Evolutionary conservation across 1,140 invertebrate genomes (phyloP).

Genomic region (Drosophila pseudoananassae): DNA sequence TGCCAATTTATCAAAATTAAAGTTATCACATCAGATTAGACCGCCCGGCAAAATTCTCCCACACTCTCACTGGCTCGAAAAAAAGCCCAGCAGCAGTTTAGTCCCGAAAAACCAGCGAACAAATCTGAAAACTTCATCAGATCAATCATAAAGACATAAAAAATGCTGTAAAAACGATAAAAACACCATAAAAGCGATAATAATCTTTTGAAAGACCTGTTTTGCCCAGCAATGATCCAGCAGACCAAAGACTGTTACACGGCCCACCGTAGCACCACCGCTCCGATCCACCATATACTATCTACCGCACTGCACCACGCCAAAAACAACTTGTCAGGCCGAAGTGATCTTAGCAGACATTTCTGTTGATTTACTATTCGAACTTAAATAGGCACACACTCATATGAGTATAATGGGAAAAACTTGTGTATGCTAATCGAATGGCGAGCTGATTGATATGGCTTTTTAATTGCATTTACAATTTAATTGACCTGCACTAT

Average conservation of each 20-base stretch:
- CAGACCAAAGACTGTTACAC: slow-evolving; percentile 42
- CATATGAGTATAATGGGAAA: slow-evolving; percentile 67
- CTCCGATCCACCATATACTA: not conserved
- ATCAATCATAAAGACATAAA: slow-evolving; percentile 72
- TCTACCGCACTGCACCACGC: not conserved
- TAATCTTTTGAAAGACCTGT: slow-evolving; percentile 78
- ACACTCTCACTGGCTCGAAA: slow-evolving; percentile 57
- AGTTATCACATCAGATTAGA: slow-evolving; percentile 68
- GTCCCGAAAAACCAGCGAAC: slow-evolving; percentile 55
- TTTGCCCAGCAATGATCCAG: slow-evolving; percentile 59
- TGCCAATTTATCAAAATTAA: slow-evolving; percentile 72
- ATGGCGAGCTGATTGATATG: slow-evolving; percentile 65
- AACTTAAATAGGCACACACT: slow-evolving; percentile 37
- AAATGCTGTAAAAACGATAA: slow-evolving; percentile 69
- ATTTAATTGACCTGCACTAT: slow-evolving; percentile 57
- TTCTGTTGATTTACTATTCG: slow-evolving; percentile 76
- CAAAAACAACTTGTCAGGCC: slow-evolving; percentile 70
- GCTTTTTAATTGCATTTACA: slow-evolving; percentile 75
- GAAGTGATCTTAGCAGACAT: slow-evolving; percentile 66
- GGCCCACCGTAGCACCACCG: slow-evolving; percentile 19
- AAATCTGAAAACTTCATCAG: slow-evolving; percentile 64
- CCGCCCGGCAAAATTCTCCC: slow-evolving; percentile 64
- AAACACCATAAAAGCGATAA: slow-evolving; percentile 74
- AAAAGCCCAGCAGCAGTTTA: slow-evolving; percentile 62
- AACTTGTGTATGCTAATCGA: slow-evolving; percentile 79